Percentiles rank a stretch among this genome's conserved stretches.
These are phyloP conservation scores for Cephalotes varians DNA, from an alignment of 2,888 invertebrate genomes.

Conservation along the genomic window DNA sequence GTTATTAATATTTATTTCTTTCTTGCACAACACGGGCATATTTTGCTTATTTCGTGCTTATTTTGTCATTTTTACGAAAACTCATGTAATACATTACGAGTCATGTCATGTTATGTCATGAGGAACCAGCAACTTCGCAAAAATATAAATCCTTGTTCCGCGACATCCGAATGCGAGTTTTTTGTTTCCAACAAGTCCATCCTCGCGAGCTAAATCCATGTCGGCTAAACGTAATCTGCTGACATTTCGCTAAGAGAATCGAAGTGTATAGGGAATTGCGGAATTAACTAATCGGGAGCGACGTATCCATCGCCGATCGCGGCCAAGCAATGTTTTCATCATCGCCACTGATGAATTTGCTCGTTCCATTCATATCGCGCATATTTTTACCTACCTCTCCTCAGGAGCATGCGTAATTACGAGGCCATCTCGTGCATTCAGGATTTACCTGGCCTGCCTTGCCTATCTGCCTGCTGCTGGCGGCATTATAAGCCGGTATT, in stretches of 20 bases:
- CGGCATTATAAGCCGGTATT: constrained; percentile 41
- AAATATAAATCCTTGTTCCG: constrained; percentile 12
- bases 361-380: constrained; percentile 26
- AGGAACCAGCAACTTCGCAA: background rate
- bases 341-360: constrained; percentile 16
- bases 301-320: background rate
- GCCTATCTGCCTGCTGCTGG: constrained; percentile 34
- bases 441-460: constrained; percentile 56
- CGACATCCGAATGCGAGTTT: background rate
- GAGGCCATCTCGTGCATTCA: constrained; percentile 60
- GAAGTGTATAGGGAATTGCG: background rate
- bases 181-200: background rate
- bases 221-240: background rate
- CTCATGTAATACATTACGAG: background rate
- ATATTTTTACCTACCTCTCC: constrained; percentile 24
- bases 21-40: background rate
- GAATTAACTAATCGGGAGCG: background rate
- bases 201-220: background rate
- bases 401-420: constrained; percentile 63
- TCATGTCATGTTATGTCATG: constrained; percentile 18
- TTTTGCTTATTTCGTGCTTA: background rate
- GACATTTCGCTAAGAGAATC: constrained; percentile 24
- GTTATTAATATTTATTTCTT: background rate
- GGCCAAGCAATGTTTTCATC: background rate
- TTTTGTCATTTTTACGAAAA: background rate